phyloP scores from a whole-genome alignment of 2,888 invertebrate genomes.

The Helicoverpa assulta region DNA sequence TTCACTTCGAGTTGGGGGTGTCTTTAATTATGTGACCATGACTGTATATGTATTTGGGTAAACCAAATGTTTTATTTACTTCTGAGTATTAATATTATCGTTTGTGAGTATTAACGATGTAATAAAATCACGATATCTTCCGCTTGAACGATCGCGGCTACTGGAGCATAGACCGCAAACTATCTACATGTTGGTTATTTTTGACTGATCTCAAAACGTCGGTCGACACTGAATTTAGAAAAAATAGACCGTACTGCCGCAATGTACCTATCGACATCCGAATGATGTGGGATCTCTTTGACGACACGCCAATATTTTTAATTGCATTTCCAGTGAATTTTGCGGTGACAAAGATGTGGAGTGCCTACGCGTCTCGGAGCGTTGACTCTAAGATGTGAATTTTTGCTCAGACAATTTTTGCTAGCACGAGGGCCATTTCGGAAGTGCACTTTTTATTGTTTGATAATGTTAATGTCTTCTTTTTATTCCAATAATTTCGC shows the following conservation, averaged over 20 bases:
- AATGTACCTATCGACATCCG: slow-evolving; percentile 58
- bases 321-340: slow-evolving; percentile 60
- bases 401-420: slow-evolving; percentile 33
- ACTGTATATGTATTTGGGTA: neutral
- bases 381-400: slow-evolving; percentile 17
- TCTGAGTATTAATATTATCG: slow-evolving; percentile 49
- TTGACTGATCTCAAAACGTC: slow-evolving; percentile 65
- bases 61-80: slow-evolving; percentile 56
- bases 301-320: slow-evolving; percentile 64
- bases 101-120: slow-evolving; percentile 56
- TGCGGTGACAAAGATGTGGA: slow-evolving; percentile 42
- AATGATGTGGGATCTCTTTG: slow-evolving; percentile 57
- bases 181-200: slow-evolving; percentile 71
- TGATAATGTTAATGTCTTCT: too few species aligned
- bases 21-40: too few species aligned
- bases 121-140: slow-evolving; percentile 68
- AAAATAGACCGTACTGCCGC: slow-evolving; percentile 60
- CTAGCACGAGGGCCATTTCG: too few species aligned
- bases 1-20: too few species aligned
- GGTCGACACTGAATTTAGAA: slow-evolving; percentile 59
- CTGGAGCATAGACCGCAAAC: slow-evolving; percentile 64
- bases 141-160: slow-evolving; percentile 63
- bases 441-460: too few species aligned
- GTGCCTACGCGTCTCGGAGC: slow-evolving; percentile 46
- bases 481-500: too few species aligned